Base-by-base conservation (phyloP, 2,113 vertebrate species). In the Paraplagusia blochii region DNA sequence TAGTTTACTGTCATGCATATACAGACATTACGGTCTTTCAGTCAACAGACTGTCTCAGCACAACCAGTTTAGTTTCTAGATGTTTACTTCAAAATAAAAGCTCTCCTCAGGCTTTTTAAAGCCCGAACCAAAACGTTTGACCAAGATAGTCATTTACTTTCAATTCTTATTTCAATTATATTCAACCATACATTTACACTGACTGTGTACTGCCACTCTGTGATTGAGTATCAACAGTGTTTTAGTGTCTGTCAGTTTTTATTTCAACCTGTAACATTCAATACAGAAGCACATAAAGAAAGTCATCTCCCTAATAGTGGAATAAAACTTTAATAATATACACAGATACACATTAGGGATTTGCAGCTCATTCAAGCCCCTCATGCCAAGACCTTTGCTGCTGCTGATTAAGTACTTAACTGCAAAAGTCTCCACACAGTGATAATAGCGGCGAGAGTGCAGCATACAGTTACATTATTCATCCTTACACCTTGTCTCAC, bases 381-480 rank as follows among this genome's bases (percentile, higher is more conserved):
- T 38, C 50, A 12, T 33, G 58, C 45, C 16, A 59, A 44, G 53
- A 50, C 60, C 42, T 63, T 52, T 38, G 35, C 22, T 29, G 22
- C 40, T 45, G 43, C 59, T 39, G 58, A 72, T 66, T 63, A 46
- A 64, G 59, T 51, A 36, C 19, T 44, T 22, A 47, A 63, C 15
- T 73, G 58, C 47, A 61, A 70, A 63, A 53, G 44, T 49, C 18
- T 42, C 47, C 42, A 43, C 7, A 48, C 40, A 50, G 54, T 51
- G 67, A 70, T 72, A 58, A 64, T 15, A 64, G 36, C 15, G 15
- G 35, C 17, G 38, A 44, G 38, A 47, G 65, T 44, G 44, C 18
- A 53, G 44, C 49, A 50, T 45, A 44, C n/a, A 44, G 62, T 29
- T 36, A 44, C 49, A 81, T 68, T 58, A 76, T 67, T 70, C 58